phyloP scores from a whole-genome alignment of 2,888 invertebrate genomes.

The Lithophane leautieri region DNA sequence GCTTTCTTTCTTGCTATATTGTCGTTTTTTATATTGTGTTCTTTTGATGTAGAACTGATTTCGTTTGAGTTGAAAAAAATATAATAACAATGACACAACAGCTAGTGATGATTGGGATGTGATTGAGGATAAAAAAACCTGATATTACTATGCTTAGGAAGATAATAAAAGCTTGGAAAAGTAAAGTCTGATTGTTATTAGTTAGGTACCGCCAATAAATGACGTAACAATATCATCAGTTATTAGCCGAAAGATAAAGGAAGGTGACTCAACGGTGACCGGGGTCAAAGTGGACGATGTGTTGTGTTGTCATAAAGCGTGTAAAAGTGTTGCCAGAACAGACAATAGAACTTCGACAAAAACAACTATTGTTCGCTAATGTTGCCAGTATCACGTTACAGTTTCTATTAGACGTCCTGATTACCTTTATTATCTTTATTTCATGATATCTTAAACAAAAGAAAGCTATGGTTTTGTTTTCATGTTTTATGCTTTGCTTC shows the following conservation, averaged over 20 bases:
- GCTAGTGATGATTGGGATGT: background rate
- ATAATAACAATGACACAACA: background rate
- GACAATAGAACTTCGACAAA: constrained; percentile 50
- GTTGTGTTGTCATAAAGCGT: constrained; percentile 22
- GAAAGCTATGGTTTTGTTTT: constrained; percentile 16
- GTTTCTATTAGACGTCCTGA: constrained; percentile 41
- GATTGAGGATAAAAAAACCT: background rate
- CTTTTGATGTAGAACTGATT: no score
- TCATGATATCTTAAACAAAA: constrained; percentile 7
- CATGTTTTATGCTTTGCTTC: constrained; percentile 18
- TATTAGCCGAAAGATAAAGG: constrained; percentile 26
- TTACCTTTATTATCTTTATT: constrained; percentile 50
- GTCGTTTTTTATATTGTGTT: background rate
- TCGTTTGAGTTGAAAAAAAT: no score
- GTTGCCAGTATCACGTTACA: constrained; percentile 54
- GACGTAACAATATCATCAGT: constrained; percentile 10
- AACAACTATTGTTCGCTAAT: constrained; percentile 64
- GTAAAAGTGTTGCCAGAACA: constrained; percentile 43
- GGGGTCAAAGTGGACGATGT: constrained; percentile 51
- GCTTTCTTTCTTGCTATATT: background rate
- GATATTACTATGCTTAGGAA: background rate
- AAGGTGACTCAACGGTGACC: constrained; percentile 44
- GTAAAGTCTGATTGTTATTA: background rate
- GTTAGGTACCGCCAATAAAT: background rate
- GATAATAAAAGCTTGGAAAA: background rate